Conservation (phyloP, 2,888 invertebrate genomes). For the Bruchidius siliquastri region DNA sequence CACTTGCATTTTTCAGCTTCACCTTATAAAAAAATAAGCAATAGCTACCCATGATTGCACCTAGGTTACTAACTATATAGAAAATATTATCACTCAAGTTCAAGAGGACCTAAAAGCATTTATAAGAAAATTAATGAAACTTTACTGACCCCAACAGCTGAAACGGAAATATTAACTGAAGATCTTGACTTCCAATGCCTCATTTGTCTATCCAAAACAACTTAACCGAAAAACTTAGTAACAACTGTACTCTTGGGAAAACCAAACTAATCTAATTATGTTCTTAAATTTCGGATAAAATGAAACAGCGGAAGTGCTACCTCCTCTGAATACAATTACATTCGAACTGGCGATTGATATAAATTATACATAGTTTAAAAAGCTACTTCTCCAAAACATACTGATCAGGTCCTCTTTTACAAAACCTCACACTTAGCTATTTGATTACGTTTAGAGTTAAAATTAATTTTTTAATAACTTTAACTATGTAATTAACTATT, state of each 20-base stretch:
- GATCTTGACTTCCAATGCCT: not conserved
- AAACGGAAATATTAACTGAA: not conserved
- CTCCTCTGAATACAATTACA: no score
- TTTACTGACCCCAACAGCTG: not conserved
- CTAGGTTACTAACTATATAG: not conserved
- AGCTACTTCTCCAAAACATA: not conserved
- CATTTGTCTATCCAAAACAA: not conserved
- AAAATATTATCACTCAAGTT: constrained; percentile 33
- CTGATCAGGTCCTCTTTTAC: constrained; percentile 7
- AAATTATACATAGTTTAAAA: no score
- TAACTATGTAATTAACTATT: constrained; percentile 32
- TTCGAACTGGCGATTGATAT: no score
- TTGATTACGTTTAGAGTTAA: constrained; percentile 11
- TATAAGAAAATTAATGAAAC: not conserved
- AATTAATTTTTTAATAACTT: constrained; percentile 15
- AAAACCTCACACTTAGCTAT: constrained; percentile 8
- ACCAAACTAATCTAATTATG: no score
- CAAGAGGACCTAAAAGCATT: constrained; percentile 12
- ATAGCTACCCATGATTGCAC: not conserved
- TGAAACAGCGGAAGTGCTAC: not conserved
- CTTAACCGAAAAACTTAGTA: no score
- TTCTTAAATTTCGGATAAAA: not conserved
- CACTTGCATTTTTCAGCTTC: not conserved
- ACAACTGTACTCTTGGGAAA: no score
- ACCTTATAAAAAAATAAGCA: not conserved